Evolutionary conservation across 2,797 vertebrate genomes (phyloP).

Genomic region (Sciurus carolinensis): DNA sequence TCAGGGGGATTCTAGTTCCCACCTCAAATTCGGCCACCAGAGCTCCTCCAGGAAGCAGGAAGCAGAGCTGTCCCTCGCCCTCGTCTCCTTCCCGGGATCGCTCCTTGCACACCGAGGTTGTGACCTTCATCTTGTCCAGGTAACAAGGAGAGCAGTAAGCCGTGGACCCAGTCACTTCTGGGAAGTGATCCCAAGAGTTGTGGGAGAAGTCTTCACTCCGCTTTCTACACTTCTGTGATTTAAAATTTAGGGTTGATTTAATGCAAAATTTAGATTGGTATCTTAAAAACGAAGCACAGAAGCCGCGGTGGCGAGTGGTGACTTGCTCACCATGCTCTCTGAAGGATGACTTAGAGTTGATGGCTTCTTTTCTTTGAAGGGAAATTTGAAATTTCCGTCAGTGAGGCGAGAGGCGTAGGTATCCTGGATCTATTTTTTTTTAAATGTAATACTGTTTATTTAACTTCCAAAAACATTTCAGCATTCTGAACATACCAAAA

Average conservation of each 20-base stretch:
- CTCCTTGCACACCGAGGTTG: not conserved
- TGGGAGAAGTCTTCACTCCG: not conserved
- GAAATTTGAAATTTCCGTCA: not conserved
- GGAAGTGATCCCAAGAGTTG: not conserved
- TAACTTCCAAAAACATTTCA: too few species aligned
- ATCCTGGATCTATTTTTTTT: too few species aligned
- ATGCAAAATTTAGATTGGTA: not conserved
- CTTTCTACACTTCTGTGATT: not conserved
- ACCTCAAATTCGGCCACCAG: not conserved
- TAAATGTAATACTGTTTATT: too few species aligned
- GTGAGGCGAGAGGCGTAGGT: not conserved
- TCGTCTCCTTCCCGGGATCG: not conserved
- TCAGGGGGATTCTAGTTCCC: not conserved
- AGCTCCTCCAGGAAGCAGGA: not conserved
- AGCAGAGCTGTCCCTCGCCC: not conserved
- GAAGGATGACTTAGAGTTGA: not conserved
- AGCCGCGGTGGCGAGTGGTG: not conserved
- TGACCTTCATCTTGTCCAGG: not conserved
- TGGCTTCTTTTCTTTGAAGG: not conserved
- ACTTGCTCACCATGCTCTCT: not conserved
- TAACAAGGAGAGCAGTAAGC: not conserved
- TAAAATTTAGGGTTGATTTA: not conserved
- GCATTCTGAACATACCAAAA: too few species aligned
- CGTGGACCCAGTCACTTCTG: not conserved
- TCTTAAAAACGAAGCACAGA: slow-evolving; percentile 2